Base-by-base conservation (phyloP, 1,140 invertebrate genomes). In the Gonioctena quinquepunctata region DNA sequence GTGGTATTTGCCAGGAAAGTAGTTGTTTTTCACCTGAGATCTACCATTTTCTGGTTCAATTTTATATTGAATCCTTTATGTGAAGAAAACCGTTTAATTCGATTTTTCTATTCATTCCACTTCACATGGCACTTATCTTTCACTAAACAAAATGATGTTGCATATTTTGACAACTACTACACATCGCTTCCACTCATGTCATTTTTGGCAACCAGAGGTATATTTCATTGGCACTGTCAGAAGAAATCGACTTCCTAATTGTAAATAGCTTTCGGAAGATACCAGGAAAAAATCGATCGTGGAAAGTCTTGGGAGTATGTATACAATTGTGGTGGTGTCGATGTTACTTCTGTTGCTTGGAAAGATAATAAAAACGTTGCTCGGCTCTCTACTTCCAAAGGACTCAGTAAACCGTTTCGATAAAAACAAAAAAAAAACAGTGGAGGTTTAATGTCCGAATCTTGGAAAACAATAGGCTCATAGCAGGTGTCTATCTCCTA, bases 201-300 rank as follows among this genome's bases (percentile, higher is more conserved):
- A n/a, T 69, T 72, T 49, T 68, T 76, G 22, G 66, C 68, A 69
- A 33, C 6, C 13, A 33, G 2, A 33, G 28, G 28, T 33, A 33
- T 33, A 33, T 33, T 33, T 33, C 13, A 6, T 33, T 8, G 3
- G 28, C 1, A 3, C 28, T 33, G 28, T 33, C 7, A 33, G 28
- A 33, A 33, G 28, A 33, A 33, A 33, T 33, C 28, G 28, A 13
- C 7, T 33, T 33, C 28, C 28, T 33, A 33, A 33, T 33, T 33
- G 2, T 13, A 33, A 33, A 13, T 33, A 8, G 28, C 28, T 13
- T 33, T 33, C 28, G 13, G 28, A 33, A 33, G 2, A 33, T 8
- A 33, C 7, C 6, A 33, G 6, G 6, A 33, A 33, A 4, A 33
- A 33, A 33, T 33, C 13, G 28, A 33, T 13, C 28, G 27, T 4